Conservation (phyloP, 2,113 vertebrate genomes). For the Megalops atlanticus region DNA sequence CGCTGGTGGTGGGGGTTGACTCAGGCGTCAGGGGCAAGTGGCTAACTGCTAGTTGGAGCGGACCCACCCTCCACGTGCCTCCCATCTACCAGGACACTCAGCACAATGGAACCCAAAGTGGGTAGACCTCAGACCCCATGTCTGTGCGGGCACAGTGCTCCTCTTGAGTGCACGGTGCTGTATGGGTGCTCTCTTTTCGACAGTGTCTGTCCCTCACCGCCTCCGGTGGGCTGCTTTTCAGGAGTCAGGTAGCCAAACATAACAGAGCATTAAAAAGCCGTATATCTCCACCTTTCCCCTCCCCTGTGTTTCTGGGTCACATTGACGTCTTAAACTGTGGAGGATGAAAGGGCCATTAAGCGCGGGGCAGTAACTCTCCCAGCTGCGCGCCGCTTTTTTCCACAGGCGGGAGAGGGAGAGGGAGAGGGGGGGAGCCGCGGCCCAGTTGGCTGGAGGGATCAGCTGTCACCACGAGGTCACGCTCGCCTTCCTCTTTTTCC, state of each 20-base stretch:
- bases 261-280: constrained; percentile 24
- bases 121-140: background rate
- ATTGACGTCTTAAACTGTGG: constrained; percentile 36
- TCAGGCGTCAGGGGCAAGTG: too few relatives aligned
- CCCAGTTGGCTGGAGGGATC: constrained; percentile 26
- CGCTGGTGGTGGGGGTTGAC: too few relatives aligned
- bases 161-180: background rate
- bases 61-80: background rate
- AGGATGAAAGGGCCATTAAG: constrained; percentile 37
- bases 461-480: constrained; percentile 39
- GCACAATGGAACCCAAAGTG: background rate
- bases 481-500: constrained; percentile 23
- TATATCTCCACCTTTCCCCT: background rate
- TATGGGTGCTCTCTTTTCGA: background rate
- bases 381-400: constrained; percentile 22
- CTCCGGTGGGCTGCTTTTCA: background rate
- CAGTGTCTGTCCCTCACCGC: background rate
- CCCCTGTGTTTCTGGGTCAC: constrained; percentile 33
- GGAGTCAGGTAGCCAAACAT: constrained; percentile 3
- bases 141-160: background rate
- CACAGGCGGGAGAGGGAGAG: constrained; percentile 15
- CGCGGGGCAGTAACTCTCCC: constrained; percentile 27
- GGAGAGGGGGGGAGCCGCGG: background rate
- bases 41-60: too few relatives aligned
- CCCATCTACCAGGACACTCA: background rate